A percentile compares a stretch with the other conserved stretches of the same genome.
phyloP scores from a whole-genome alignment of 2,888 invertebrate genomes.

The Syrphus vitripennis region DNA sequence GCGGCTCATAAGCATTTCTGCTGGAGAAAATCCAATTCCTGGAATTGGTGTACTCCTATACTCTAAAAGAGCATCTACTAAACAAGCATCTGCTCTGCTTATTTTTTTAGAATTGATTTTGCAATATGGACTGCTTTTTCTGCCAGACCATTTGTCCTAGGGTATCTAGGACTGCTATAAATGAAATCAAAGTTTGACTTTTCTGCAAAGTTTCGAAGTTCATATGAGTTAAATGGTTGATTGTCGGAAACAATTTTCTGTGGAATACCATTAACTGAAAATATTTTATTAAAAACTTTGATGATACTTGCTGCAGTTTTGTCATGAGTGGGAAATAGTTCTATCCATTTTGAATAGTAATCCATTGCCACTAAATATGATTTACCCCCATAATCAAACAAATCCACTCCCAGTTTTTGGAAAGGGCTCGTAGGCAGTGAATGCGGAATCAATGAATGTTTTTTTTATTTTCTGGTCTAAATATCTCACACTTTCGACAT shows the following conservation, averaged over 20 bases:
- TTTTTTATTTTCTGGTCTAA: constrained; percentile 23
- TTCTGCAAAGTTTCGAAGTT: background rate
- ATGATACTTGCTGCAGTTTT: background rate
- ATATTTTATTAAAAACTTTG: background rate
- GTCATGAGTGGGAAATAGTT: background rate
- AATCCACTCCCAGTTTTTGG: constrained; percentile 30
- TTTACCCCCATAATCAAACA: constrained; percentile 14
- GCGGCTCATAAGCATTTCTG: background rate
- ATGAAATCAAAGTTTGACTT: background rate
- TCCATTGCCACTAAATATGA: background rate
- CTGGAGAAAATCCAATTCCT: background rate
- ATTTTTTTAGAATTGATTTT: background rate
- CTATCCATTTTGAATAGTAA: constrained; percentile 38
- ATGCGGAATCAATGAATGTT: constrained; percentile 16
- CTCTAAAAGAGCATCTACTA: background rate
- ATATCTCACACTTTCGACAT: constrained; percentile 26
- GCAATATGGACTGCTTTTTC: background rate
- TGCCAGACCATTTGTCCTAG: background rate
- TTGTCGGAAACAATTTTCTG: background rate
- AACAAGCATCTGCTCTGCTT: background rate
- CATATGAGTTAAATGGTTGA: background rate
- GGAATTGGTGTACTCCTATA: background rate
- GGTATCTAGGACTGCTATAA: background rate
- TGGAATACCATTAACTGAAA: background rate
- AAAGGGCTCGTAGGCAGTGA: background rate